Conservation (phyloP, 2,888 invertebrate species). For the Sinodicranocentrus sp. region DNA sequence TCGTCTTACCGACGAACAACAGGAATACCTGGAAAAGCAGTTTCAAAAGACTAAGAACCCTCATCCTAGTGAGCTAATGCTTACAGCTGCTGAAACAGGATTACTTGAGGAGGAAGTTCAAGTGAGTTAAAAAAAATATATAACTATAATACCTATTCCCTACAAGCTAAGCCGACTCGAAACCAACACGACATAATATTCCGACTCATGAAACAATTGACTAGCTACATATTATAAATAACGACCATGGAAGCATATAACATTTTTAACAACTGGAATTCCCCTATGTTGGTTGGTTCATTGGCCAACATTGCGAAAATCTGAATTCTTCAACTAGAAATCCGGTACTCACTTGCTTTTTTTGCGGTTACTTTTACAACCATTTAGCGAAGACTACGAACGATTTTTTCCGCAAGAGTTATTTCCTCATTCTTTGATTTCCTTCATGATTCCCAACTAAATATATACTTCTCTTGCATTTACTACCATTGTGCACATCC, state of each 20-base stretch:
- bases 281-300: too few relatives aligned
- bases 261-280: too few relatives aligned
- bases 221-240: too few relatives aligned
- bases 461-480: too few relatives aligned
- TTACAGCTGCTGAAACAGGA: conserved; percentile 81
- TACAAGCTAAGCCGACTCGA: too few relatives aligned
- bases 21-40: conserved; percentile 80
- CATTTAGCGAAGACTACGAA: too few relatives aligned
- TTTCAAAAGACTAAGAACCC: conserved; percentile 80
- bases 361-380: background rate
- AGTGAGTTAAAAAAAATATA: conserved; percentile 78
- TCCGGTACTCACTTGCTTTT: background rate
- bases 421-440: conserved; percentile 18
- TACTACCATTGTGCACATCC: too few relatives aligned
- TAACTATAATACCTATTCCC: too few relatives aligned
- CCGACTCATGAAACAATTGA: too few relatives aligned
- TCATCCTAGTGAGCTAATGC: conserved; percentile 80
- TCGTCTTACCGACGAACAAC: conserved; percentile 79
- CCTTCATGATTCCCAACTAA: too few relatives aligned
- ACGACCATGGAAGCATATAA: too few relatives aligned
- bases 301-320: background rate
- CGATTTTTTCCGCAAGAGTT: background rate
- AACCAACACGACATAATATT: background rate
- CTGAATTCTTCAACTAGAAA: background rate
- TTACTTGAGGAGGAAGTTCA: conserved; percentile 80